These are phyloP conservation scores for Agriopis marginaria DNA, from an alignment of 2,888 invertebrate species.

Conservation along the genomic window DNA sequence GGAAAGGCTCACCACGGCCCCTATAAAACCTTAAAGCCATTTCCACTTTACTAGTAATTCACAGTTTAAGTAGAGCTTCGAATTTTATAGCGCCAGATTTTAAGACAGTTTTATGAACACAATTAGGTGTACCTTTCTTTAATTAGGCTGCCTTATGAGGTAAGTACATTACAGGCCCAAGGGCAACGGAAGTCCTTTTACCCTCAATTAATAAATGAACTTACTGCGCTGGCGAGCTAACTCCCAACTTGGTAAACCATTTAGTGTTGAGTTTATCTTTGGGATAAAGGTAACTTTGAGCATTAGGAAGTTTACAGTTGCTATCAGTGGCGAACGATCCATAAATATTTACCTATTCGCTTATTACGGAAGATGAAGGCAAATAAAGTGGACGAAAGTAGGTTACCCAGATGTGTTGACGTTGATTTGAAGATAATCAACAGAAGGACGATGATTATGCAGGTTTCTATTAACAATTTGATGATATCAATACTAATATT, in stretches of 20 bases:
- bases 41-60: slow-evolving; percentile 25
- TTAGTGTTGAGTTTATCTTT: slow-evolving; percentile 57
- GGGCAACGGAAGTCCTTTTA: slow-evolving; percentile 49
- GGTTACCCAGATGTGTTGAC: slow-evolving; percentile 16
- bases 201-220: slow-evolving; percentile 56
- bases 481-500: no score
- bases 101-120: slow-evolving; percentile 32
- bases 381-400: slow-evolving; percentile 19
- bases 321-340: slow-evolving; percentile 37
- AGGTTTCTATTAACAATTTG: not conserved
- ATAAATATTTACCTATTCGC: slow-evolving; percentile 39
- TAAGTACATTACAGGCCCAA: slow-evolving; percentile 35
- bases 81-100: slow-evolving; percentile 30
- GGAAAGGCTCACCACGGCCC: slow-evolving; percentile 8
- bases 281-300: slow-evolving; percentile 47
- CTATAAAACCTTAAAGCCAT: slow-evolving; percentile 24
- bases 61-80: slow-evolving; percentile 23
- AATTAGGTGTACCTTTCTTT: slow-evolving; percentile 35
- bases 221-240: slow-evolving; percentile 44
- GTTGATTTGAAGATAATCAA: slow-evolving; percentile 4
- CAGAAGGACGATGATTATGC: not conserved
- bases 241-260: slow-evolving; percentile 51
- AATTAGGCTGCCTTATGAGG: slow-evolving; percentile 33
- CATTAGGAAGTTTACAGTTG: slow-evolving; percentile 41
- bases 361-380: slow-evolving; percentile 29